Percentiles rank a stretch among this genome's conserved stretches.
Conservation (phyloP, 2,797 vertebrate species). For the Acestrorhynchus altus region DNA sequence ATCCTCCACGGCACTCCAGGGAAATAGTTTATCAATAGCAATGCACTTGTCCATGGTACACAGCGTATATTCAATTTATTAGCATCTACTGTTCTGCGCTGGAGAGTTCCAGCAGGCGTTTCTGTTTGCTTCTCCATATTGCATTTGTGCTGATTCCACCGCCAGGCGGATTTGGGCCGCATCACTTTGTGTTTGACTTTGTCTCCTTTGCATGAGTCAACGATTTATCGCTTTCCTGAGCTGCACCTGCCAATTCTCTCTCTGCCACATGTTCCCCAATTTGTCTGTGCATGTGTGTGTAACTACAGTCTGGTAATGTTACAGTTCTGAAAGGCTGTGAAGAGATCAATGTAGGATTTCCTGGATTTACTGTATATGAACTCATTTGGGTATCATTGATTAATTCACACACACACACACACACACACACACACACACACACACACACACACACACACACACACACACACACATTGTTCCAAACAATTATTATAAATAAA, state of each 20-base stretch:
- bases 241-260: constrained; percentile 53
- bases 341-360: neutral
- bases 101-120: neutral
- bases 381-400: constrained; percentile 1
- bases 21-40: constrained; percentile 22
- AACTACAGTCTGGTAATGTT: constrained; percentile 42
- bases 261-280: constrained; percentile 62
- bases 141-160: constrained; percentile 54
- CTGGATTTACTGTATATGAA: neutral
- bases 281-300: constrained; percentile 68
- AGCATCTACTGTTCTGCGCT: neutral
- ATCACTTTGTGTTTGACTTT: constrained; percentile 62
- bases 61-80: constrained; percentile 18
- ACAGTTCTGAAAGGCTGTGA: neutral
- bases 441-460: no score
- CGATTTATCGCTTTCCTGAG: constrained; percentile 60
- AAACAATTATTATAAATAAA: no score
- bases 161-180: constrained; percentile 44
- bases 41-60: neutral
- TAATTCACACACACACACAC: no score
- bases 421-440: no score
- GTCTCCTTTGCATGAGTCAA: constrained; percentile 60
- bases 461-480: no score
- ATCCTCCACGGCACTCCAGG: neutral
- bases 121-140: constrained; percentile 24